Percentiles rank a stretch among this genome's conserved stretches.
Evolutionary conservation across 2,888 invertebrate genomes (phyloP).

Genomic region (Heliconius hortense): DNA sequence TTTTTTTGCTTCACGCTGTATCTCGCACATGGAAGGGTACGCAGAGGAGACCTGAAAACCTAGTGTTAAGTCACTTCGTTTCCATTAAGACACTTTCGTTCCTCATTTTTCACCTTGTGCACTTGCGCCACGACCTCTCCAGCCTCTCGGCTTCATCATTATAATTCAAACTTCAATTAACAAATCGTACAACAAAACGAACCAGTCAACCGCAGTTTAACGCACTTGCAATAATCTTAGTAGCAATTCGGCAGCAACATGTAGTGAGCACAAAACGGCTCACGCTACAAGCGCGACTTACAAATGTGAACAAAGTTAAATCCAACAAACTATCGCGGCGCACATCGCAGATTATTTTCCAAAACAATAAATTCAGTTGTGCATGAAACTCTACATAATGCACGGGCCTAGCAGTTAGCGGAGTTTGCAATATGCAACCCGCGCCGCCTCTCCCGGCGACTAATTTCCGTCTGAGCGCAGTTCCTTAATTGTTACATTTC

Average conservation of each 20-base stretch:
- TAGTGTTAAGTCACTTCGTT: no score
- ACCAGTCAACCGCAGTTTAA: no score
- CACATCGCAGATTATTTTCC: slow-evolving; percentile 38
- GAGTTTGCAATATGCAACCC: slow-evolving; percentile 57
- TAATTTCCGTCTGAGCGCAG: slow-evolving; percentile 74
- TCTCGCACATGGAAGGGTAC: no score
- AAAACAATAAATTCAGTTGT: slow-evolving; percentile 39
- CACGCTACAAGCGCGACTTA: slow-evolving; percentile 22
- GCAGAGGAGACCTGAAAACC: no score
- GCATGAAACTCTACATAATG: slow-evolving; percentile 34
- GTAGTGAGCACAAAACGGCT: slow-evolving; percentile 5
- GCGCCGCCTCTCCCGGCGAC: slow-evolving; percentile 61
- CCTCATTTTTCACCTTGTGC: no score
- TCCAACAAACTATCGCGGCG: slow-evolving; percentile 33
- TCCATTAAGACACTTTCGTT: no score
- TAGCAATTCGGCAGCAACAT: slow-evolving; percentile 1
- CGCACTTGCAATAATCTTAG: no score
- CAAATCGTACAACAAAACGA: neutral
- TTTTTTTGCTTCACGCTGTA: no score
- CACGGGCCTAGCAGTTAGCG: slow-evolving; percentile 36
- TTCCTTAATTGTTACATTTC: slow-evolving; percentile 55
- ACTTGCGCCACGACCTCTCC: no score
- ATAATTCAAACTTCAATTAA: neutral
- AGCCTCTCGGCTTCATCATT: neutral
- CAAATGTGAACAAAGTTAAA: slow-evolving; percentile 28